Conservation (phyloP, 2,888 invertebrate species). For the Drosophila pseudotakahashii region DNA sequence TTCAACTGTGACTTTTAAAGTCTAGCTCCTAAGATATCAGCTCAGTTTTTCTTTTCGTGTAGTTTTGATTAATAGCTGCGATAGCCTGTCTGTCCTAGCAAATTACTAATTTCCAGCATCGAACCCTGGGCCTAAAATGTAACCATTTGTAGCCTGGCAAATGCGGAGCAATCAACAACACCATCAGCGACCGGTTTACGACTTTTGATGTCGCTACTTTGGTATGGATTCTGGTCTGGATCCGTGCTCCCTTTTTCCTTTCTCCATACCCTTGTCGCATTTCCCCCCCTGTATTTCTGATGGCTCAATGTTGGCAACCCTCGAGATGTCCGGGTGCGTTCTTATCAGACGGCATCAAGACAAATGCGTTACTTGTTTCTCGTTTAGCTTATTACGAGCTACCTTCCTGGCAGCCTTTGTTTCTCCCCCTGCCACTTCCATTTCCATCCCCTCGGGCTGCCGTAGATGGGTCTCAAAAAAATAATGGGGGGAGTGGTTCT, state of each 20-base stretch:
- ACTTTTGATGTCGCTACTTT: slow-evolving; percentile 67
- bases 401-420: slow-evolving; percentile 64
- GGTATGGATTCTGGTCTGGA: slow-evolving; percentile 21
- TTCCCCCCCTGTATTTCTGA: slow-evolving; percentile 23
- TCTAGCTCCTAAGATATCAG: too few relatives aligned
- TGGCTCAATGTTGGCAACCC: slow-evolving; percentile 69
- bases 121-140: slow-evolving; percentile 57
- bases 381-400: slow-evolving; percentile 79
- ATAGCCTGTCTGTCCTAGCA: slow-evolving; percentile 22
- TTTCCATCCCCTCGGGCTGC: slow-evolving; percentile 37
- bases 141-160: slow-evolving; percentile 68
- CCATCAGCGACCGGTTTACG: slow-evolving; percentile 75
- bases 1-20: too few relatives aligned
- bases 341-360: slow-evolving; percentile 80
- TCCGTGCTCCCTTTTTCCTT: not conserved
- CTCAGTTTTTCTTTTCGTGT: not conserved
- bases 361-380: slow-evolving; percentile 81
- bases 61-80: slow-evolving; percentile 47
- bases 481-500: slow-evolving; percentile 6
- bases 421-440: slow-evolving; percentile 32
- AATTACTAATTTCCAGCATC: slow-evolving; percentile 45
- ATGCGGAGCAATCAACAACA: slow-evolving; percentile 74
- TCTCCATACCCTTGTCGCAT: not conserved
- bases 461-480: slow-evolving; percentile 1
- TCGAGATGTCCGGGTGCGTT: slow-evolving; percentile 42